phyloP scores from a whole-genome alignment of 1,140 invertebrate genomes.

The Chymomyza costata region DNA sequence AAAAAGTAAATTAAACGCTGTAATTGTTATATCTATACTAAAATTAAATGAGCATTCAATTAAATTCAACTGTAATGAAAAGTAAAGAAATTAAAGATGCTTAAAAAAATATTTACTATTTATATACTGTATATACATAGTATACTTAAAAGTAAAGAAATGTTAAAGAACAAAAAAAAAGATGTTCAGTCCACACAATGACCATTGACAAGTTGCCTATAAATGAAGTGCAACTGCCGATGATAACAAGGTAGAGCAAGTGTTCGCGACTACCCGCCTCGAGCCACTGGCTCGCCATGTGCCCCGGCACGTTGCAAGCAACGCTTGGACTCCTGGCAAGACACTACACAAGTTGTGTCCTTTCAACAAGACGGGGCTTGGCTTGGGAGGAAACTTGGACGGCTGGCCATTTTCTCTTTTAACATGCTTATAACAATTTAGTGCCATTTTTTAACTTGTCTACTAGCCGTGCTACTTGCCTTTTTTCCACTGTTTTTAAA shows the following conservation, averaged over 20 bases:
- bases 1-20: no score
- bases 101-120: no score
- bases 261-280: background rate
- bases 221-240: conserved; percentile 51
- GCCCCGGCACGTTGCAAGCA: conserved; percentile 8
- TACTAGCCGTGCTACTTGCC: no score
- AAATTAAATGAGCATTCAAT: no score
- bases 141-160: no score
- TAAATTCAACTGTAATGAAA: no score
- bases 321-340: conserved; percentile 5
- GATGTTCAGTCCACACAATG: no score
- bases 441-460: conserved; percentile 40
- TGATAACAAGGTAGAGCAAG: conserved; percentile 2
- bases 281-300: conserved; percentile 23
- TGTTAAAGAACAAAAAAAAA: no score
- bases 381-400: background rate
- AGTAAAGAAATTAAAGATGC: no score
- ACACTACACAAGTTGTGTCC: conserved; percentile 43
- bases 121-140: no score
- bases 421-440: conserved; percentile 52
- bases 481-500: no score
- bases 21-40: no score
- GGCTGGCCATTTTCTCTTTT: conserved; percentile 36
- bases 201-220: conserved; percentile 62
- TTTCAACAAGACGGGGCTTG: conserved; percentile 9